phyloP scores from a whole-genome alignment of 1,140 invertebrate genomes.

The Sitophilus oryzae region DNA sequence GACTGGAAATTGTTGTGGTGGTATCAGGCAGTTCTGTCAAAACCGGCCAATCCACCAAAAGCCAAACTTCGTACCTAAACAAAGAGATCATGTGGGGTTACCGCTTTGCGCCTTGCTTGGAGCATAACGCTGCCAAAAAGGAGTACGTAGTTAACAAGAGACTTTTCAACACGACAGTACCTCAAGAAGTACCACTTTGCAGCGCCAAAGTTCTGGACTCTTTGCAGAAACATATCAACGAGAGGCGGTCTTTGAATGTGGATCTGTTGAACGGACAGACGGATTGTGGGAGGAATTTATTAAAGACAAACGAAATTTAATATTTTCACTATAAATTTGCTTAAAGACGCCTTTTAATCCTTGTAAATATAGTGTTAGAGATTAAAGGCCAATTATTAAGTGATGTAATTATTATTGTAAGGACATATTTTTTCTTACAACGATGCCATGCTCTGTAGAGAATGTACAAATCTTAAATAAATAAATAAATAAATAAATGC shows the following conservation, averaged over 20 bases:
- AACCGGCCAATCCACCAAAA: conserved; percentile 67
- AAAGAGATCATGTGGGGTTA: conserved; percentile 82
- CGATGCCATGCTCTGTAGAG: too few species aligned
- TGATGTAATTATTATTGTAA: too few species aligned
- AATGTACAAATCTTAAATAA: too few species aligned
- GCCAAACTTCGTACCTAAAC: conserved; percentile 73
- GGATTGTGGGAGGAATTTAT: too few species aligned
- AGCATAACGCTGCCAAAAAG: conserved; percentile 14
- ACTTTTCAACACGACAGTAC: conserved; percentile 84
- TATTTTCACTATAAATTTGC: too few species aligned
- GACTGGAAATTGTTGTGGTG: conserved; percentile 80
- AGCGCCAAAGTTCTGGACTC: conserved; percentile 52
- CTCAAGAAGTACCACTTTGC: conserved; percentile 87
- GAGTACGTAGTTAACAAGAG: conserved; percentile 44
- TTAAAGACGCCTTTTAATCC: too few species aligned
- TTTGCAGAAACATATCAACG: conserved; percentile 12
- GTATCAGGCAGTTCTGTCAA: conserved; percentile 73
- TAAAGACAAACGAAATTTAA: too few species aligned
- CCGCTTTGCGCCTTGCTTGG: conserved; percentile 52
- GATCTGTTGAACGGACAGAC: too few species aligned
- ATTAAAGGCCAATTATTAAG: too few species aligned
- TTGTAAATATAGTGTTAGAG: too few species aligned
- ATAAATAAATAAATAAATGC: too few species aligned
- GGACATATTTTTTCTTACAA: too few species aligned
- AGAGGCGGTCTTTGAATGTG: conserved; percentile 6